Percentiles rank a stretch among this genome's conserved stretches.
Evolutionary conservation across 2,888 invertebrate species (phyloP).

Genomic region (Monochamus alternatus): DNA sequence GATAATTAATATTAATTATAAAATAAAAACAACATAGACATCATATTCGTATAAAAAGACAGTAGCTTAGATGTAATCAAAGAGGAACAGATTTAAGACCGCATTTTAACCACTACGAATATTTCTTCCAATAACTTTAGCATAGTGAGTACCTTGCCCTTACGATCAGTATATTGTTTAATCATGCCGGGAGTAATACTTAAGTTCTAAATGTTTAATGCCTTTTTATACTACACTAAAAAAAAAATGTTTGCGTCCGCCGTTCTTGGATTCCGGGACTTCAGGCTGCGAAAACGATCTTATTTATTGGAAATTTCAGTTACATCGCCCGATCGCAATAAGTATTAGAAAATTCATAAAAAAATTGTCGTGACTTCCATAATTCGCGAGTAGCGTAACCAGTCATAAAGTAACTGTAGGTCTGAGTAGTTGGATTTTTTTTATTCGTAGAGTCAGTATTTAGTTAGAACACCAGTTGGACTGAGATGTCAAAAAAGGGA

Average conservation of each 20-base stretch:
- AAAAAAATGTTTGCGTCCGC: constrained; percentile 39
- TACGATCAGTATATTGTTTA: constrained; percentile 3
- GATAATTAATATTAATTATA: constrained; percentile 2
- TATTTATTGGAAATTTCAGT: constrained; percentile 45
- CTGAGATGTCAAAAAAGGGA: constrained; percentile 46
- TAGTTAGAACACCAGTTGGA: constrained; percentile 55
- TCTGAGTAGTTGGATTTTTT: constrained; percentile 55
- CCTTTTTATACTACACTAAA: constrained; percentile 26
- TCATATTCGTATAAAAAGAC: constrained; percentile 13
- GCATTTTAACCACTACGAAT: not conserved
- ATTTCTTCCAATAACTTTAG: not conserved
- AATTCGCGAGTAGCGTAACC: constrained; percentile 56
- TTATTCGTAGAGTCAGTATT: constrained; percentile 56
- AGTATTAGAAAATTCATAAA: constrained; percentile 59
- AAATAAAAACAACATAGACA: constrained; percentile 2
- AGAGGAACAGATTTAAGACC: constrained; percentile 20
- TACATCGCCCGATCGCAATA: constrained; percentile 65
- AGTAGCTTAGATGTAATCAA: constrained; percentile 16
- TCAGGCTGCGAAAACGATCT: constrained; percentile 43
- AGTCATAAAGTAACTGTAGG: constrained; percentile 58
- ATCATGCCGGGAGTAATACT: not conserved
- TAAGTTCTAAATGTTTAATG: constrained; percentile 25
- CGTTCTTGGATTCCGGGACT: constrained; percentile 33
- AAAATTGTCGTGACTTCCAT: constrained; percentile 48
- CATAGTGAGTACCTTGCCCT: constrained; percentile 11